Conservation (phyloP, 2,797 vertebrate species). For the Atherinosoma microstoma region DNA sequence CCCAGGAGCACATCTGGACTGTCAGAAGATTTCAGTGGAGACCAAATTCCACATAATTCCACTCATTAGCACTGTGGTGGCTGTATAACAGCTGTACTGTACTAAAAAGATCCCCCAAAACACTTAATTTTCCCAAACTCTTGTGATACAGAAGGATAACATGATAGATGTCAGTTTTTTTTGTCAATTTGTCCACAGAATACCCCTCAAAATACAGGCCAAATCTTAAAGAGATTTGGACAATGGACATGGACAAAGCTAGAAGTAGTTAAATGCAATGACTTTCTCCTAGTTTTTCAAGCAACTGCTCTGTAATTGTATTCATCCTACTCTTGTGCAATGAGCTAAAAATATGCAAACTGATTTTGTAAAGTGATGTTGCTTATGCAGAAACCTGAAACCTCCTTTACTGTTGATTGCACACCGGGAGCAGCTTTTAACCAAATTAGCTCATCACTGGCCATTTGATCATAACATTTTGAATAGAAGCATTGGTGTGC, state of each 20-base stretch:
- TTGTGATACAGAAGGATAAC: background rate
- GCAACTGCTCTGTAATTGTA: background rate
- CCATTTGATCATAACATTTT: too few species aligned
- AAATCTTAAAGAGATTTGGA: background rate
- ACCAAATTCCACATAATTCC: constrained; percentile 3
- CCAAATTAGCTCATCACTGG: background rate
- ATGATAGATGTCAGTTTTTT: background rate
- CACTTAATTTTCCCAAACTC: background rate
- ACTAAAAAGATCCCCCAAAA: background rate
- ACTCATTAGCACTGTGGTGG: background rate
- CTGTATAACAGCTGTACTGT: background rate
- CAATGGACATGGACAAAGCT: background rate
- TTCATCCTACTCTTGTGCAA: background rate
- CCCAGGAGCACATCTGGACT: background rate
- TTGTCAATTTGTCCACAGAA: background rate
- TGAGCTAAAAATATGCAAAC: background rate
- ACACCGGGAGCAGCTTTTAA: background rate
- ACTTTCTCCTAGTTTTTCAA: background rate
- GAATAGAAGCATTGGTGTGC: background rate
- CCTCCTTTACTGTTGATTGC: background rate
- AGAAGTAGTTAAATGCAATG: background rate
- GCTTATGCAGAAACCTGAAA: background rate
- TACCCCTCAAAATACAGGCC: background rate
- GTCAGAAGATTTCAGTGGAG: background rate
- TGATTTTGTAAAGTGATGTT: background rate